A percentile compares a stretch with the other conserved stretches of the same genome.
These are phyloP conservation scores for Anagyrus pseudococci DNA, from an alignment of 2,888 invertebrate species.

Conservation along the genomic window DNA sequence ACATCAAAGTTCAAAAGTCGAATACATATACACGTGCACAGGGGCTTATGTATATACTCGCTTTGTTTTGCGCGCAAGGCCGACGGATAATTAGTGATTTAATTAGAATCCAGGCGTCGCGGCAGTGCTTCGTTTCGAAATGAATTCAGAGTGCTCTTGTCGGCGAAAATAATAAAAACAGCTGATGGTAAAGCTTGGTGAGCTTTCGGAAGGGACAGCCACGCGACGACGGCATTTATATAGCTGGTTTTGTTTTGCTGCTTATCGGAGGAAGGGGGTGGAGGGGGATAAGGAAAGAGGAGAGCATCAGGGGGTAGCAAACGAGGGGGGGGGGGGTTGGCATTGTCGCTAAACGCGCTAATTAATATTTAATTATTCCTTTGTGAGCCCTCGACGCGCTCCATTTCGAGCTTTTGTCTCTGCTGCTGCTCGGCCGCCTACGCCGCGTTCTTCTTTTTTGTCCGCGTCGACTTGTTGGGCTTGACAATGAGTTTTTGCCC, in stretches of 20 bases:
- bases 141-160: not conserved
- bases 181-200: no score
- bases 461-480: no score
- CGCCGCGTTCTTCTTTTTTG: not conserved
- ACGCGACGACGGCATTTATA: no score
- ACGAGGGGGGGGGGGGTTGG: not conserved
- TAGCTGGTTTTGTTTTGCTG: no score
- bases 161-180: no score
- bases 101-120: slow-evolving; percentile 23
- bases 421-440: no score
- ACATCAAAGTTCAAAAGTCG: no score
- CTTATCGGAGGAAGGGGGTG: no score
- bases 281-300: not conserved
- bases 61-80: slow-evolving; percentile 16
- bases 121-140: slow-evolving; percentile 26
- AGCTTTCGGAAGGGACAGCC: no score
- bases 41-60: not conserved
- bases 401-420: slow-evolving; percentile 17
- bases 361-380: slow-evolving; percentile 36
- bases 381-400: slow-evolving; percentile 10
- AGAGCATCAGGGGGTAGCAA: not conserved
- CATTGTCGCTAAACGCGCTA: slow-evolving; percentile 15
- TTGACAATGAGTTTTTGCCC: no score
- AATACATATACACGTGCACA: no score
- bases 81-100: slow-evolving; percentile 36